Evolutionary conservation across 1,140 invertebrate genomes (phyloP).

Genomic region (Hylaeus anthracinus): DNA sequence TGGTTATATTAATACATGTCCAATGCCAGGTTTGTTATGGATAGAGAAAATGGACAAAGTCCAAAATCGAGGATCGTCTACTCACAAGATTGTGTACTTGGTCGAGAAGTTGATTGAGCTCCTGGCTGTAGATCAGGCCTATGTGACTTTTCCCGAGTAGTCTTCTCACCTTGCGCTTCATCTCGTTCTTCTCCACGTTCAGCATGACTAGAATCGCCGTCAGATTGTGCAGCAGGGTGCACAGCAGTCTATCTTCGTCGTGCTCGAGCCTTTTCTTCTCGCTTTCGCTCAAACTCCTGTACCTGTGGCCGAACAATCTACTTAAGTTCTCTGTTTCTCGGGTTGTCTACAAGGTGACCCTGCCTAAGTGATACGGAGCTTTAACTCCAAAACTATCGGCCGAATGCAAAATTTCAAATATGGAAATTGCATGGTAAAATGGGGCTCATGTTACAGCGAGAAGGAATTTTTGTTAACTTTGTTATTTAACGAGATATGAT

Average conservation of each 20-base stretch:
- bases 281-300: conserved; percentile 95
- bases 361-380: too few species aligned
- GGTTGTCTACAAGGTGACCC: too few species aligned
- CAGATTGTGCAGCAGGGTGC: conserved; percentile 97
- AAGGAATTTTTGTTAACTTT: too few species aligned
- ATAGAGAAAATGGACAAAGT: too few species aligned
- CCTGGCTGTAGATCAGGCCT: conserved; percentile 97
- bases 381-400: too few species aligned
- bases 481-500: too few species aligned
- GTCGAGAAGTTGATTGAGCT: conserved; percentile 98
- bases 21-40: too few species aligned
- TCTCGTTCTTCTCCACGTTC: conserved; percentile 91
- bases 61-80: conserved; percentile 33
- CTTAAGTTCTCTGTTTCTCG: neutral
- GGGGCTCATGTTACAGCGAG: too few species aligned
- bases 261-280: conserved; percentile 98
- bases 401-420: too few species aligned
- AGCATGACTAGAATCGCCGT: conserved; percentile 98
- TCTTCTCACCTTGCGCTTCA: conserved; percentile 95
- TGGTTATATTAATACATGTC: too few species aligned
- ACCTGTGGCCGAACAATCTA: conserved; percentile 80
- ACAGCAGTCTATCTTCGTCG: conserved; percentile 97
- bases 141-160: conserved; percentile 99
- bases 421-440: too few species aligned
- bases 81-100: conserved; percentile 96